Percentiles rank a stretch among this genome's conserved stretches.
phyloP scores from a whole-genome alignment of 2,888 invertebrate genomes.

The Trichogramma evanescens region DNA sequence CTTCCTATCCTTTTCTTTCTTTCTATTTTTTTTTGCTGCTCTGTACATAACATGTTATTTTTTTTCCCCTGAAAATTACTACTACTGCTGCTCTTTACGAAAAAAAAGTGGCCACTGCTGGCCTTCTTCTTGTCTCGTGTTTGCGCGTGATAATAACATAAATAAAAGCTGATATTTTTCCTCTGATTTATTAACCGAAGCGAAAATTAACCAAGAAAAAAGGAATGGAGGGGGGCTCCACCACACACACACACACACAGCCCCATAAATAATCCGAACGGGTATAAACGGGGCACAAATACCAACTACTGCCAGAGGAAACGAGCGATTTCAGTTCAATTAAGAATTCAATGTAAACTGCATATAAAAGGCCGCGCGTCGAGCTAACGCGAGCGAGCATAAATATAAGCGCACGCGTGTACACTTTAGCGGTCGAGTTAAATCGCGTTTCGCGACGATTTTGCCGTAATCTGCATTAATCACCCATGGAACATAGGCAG shows the following conservation, averaged over 20 bases:
- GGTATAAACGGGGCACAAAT: too few species aligned
- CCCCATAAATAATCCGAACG: too few species aligned
- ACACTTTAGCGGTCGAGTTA: too few species aligned
- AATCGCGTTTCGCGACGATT: not conserved
- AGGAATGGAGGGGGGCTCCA: too few species aligned
- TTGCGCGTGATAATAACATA: not conserved
- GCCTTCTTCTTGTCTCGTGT: not conserved
- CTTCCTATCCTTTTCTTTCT: not conserved
- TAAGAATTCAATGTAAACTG: conserved; percentile 4
- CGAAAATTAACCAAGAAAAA: too few species aligned
- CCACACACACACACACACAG: too few species aligned
- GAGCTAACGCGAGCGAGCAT: not conserved
- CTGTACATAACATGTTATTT: not conserved
- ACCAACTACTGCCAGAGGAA: too few species aligned
- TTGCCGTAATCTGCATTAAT: conserved; percentile 11
- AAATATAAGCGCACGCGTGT: not conserved
- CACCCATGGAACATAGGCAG: not conserved
- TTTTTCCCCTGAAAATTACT: not conserved
- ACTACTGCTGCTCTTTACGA: too few species aligned
- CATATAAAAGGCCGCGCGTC: not conserved
- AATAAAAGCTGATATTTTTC: not conserved
- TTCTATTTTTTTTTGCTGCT: not conserved
- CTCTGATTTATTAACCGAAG: too few species aligned
- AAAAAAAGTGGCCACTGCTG: not conserved
- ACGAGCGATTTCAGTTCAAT: not conserved